A percentile compares a stretch with the other conserved stretches of the same genome.
These are phyloP conservation scores for Epizoanthus illoricatus DNA, from an alignment of 92 coral and sea anemone genomes.

Conservation along the genomic window DNA sequence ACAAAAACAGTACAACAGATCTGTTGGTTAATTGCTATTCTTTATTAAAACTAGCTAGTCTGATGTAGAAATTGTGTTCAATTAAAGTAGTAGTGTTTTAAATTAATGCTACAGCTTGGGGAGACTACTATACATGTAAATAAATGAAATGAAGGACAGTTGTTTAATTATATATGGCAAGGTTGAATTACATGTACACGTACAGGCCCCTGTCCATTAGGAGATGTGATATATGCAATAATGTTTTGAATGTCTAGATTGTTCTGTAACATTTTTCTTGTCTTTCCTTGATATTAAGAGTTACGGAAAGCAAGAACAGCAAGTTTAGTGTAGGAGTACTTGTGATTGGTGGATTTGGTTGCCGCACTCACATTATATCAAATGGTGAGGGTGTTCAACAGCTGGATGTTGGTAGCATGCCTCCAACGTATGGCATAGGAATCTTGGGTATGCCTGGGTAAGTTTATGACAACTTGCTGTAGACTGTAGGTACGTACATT, in stretches of 20 bases:
- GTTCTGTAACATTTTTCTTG: not conserved
- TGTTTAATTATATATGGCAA: not conserved
- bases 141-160: not conserved
- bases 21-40: too few relatives aligned
- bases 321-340: conserved; percentile 42
- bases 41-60: too few relatives aligned
- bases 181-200: not conserved
- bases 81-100: too few relatives aligned
- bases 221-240: not conserved
- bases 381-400: conserved; percentile 30
- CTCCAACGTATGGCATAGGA: conserved; percentile 49
- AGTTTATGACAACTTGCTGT: not conserved
- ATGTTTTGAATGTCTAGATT: not conserved
- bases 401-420: conserved; percentile 44
- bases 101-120: too few relatives aligned
- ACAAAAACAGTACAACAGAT: too few relatives aligned
- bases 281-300: conserved; percentile 19
- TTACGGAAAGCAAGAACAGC: conserved; percentile 50
- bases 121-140: too few relatives aligned
- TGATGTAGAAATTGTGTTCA: too few relatives aligned
- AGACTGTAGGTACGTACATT: too few relatives aligned
- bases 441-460: conserved; percentile 63
- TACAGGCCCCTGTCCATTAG: too few relatives aligned
- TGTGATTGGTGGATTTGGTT: conserved; percentile 53
- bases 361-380: conserved; percentile 46